These are phyloP conservation scores for Torymus tubicola DNA, from an alignment of 2,888 invertebrate species.

Conservation along the genomic window DNA sequence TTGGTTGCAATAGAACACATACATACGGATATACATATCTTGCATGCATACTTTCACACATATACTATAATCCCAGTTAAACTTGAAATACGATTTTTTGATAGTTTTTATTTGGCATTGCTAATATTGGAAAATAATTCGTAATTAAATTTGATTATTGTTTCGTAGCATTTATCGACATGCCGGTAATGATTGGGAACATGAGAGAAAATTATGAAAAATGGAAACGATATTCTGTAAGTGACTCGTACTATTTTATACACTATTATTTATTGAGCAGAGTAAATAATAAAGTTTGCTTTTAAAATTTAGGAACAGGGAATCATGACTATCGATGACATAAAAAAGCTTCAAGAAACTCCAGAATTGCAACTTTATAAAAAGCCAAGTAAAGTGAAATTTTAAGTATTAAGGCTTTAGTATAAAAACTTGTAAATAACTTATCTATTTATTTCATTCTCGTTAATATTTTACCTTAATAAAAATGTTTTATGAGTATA, in stretches of 20 bases:
- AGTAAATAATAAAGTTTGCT: no score
- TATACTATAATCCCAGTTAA: no score
- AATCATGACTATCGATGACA: conserved; percentile 84
- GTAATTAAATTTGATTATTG: not conserved
- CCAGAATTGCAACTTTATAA: conserved; percentile 66
- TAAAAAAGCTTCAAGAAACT: conserved; percentile 77
- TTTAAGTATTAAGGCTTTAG: not conserved
- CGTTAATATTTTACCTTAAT: no score
- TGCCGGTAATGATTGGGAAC: conserved; percentile 91
- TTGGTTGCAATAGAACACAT: no score
- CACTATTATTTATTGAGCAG: no score
- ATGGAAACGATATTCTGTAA: conserved; percentile 89
- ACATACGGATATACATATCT: no score
- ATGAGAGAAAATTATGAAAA: conserved; percentile 91
- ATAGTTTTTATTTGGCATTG: no score
- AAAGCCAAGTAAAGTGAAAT: not conserved
- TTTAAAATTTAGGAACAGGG: conserved; percentile 79
- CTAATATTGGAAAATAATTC: no score
- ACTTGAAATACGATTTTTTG: no score
- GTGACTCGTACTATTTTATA: conserved; percentile 50
- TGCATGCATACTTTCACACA: no score
- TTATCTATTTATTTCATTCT: not conserved
- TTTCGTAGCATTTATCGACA: conserved; percentile 86
- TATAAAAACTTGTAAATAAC: not conserved
- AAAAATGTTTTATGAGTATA: no score